A percentile compares a stretch with the other conserved stretches of the same genome.
Evolutionary conservation across 2,888 invertebrate genomes (phyloP).

Genomic region (Terebella lapidaria): DNA sequence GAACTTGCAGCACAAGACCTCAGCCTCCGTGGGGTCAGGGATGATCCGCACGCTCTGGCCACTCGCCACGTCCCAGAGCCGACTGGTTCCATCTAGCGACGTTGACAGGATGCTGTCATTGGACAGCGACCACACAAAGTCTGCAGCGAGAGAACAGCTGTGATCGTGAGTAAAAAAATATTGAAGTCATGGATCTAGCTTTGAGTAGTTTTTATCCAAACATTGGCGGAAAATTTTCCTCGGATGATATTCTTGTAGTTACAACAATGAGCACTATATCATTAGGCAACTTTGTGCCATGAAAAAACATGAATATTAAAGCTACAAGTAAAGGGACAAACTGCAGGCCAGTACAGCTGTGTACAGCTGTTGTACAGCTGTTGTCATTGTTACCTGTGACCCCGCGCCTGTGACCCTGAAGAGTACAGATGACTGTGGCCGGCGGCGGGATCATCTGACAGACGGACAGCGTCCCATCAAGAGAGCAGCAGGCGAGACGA

Average conservation of each 20-base stretch:
- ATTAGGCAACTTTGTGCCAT: no score
- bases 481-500: slow-evolving; percentile 72
- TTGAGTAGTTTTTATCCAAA: no score
- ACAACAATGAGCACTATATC: no score
- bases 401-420: slow-evolving; percentile 59
- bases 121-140: slow-evolving; percentile 79
- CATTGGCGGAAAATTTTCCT: no score
- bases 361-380: neutral
- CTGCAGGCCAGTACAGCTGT: neutral
- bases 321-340: no score
- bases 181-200: no score
- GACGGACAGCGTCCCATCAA: slow-evolving; percentile 74
- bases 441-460: slow-evolving; percentile 65
- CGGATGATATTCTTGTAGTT: no score
- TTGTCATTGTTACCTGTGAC: slow-evolving; percentile 63
- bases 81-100: slow-evolving; percentile 68
- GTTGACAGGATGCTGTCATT: slow-evolving; percentile 78
- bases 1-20: slow-evolving; percentile 63
- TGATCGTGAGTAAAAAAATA: no score
- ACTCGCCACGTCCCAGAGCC: slow-evolving; percentile 66
- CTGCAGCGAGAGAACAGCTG: slow-evolving; percentile 48
- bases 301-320: no score
- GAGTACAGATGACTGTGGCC: slow-evolving; percentile 66
- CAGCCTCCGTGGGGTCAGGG: slow-evolving; percentile 40
- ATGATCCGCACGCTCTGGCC: slow-evolving; percentile 48